These are phyloP conservation scores for Ginglymostoma cirratum DNA, from an alignment of 2,113 vertebrate genomes.

Conservation along the genomic window DNA sequence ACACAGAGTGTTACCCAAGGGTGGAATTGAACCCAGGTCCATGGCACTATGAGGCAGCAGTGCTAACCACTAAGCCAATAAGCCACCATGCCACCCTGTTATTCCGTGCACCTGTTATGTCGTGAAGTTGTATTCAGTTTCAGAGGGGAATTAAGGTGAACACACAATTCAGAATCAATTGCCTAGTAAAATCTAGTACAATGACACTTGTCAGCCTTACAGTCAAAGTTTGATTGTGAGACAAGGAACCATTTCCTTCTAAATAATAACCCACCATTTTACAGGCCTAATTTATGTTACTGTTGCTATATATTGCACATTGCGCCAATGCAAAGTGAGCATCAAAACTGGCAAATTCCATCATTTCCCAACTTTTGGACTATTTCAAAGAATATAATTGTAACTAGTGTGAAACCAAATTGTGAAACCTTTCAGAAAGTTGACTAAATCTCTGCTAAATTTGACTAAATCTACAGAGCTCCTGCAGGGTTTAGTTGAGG, in stretches of 20 bases:
- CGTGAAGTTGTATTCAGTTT: background rate
- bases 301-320: background rate
- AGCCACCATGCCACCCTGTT: no score
- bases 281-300: background rate
- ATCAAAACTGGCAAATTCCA: background rate
- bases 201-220: background rate
- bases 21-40: no score
- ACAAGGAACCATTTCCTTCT: background rate
- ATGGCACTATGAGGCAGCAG: no score
- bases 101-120: background rate
- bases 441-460: background rate
- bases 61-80: no score
- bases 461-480: constrained; percentile 7
- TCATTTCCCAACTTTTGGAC: background rate
- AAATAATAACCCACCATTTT: background rate
- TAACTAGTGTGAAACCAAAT: background rate
- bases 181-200: background rate
- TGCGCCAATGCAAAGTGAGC: background rate
- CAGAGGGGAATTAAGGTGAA: background rate
- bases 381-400: background rate
- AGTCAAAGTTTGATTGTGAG: background rate
- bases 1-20: no score
- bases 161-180: background rate
- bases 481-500: background rate
- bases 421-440: background rate